These are phyloP conservation scores for Odontesthes bonariensis DNA, from an alignment of 2,113 vertebrate species.

Conservation along the genomic window DNA sequence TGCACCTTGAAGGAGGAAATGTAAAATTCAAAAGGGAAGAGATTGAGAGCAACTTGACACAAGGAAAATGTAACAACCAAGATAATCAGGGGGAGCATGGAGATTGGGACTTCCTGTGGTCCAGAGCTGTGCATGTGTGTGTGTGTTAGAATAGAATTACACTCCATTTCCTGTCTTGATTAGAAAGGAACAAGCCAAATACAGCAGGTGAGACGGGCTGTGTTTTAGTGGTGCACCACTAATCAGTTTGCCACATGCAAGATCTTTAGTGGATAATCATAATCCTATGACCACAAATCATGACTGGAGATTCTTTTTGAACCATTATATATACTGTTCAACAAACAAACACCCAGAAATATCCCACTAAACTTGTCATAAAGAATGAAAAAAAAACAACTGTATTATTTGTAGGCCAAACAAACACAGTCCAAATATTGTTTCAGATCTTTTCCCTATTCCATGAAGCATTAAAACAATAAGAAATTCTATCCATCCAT, in stretches of 20 bases:
- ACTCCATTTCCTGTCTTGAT: conserved; percentile 52
- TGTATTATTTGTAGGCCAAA: too few species aligned
- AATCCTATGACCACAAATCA: not conserved
- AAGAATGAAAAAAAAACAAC: too few species aligned
- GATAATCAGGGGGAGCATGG: conserved; percentile 22
- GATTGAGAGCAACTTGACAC: conserved; percentile 29
- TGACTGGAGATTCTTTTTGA: too few species aligned
- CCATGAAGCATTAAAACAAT: too few species aligned
- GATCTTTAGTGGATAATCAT: not conserved
- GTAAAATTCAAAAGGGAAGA: conserved; percentile 37
- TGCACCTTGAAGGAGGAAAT: conserved; percentile 43
- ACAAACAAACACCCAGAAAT: too few species aligned
- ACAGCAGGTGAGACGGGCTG: conserved; percentile 11
- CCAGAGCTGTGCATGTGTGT: not conserved
- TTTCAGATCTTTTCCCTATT: too few species aligned
- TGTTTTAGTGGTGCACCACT: not conserved
- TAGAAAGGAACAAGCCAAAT: conserved; percentile 18
- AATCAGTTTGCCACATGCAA: not conserved
- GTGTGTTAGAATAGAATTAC: conserved; percentile 43
- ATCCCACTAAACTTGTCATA: too few species aligned
- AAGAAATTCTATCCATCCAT: too few species aligned
- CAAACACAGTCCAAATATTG: too few species aligned
- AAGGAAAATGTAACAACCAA: conserved; percentile 57
- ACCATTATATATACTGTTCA: too few species aligned
- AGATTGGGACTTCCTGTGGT: conserved; percentile 47